These are phyloP conservation scores for Stegostoma tigrinum DNA, from an alignment of 2,113 vertebrate species.

Conservation along the genomic window DNA sequence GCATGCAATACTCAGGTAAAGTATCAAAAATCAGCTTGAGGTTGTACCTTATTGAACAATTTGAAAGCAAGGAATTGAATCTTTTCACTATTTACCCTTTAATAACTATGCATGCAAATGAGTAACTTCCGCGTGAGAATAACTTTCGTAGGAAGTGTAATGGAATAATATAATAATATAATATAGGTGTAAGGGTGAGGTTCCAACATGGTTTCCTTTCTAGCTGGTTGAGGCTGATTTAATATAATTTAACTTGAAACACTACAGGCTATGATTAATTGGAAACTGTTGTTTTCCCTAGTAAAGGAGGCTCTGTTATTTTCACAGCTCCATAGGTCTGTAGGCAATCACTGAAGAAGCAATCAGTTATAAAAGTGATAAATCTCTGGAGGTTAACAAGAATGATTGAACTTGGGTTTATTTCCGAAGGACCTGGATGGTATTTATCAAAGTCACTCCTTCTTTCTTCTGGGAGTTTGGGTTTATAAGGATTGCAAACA, in stretches of 20 bases:
- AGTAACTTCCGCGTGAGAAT: not conserved
- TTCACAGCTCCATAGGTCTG: not conserved
- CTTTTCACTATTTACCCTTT: not conserved
- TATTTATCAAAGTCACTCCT: not conserved
- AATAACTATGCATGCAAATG: not conserved
- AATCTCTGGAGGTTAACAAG: not conserved
- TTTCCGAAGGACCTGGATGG: not conserved
- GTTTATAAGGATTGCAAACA: not conserved
- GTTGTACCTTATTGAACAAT: not conserved
- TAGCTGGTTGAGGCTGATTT: not conserved
- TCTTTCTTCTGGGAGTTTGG: not conserved
- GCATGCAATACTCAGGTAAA: not conserved
- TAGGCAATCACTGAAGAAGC: not conserved
- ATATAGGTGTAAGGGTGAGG: not conserved
- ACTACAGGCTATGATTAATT: not conserved
- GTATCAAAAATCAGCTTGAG: not conserved
- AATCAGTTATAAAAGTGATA: not conserved
- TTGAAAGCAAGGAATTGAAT: not conserved
- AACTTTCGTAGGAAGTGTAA: not conserved
- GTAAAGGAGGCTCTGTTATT: not conserved
- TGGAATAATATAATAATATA: not conserved
- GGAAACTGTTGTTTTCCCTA: not conserved
- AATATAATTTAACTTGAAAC: not conserved
- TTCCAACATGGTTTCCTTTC: not conserved
- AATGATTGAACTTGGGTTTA: not conserved